A percentile compares a stretch with the other conserved stretches of the same genome.
phyloP scores from a whole-genome alignment of 2,888 invertebrate species.

The Resseliella maxima region DNA sequence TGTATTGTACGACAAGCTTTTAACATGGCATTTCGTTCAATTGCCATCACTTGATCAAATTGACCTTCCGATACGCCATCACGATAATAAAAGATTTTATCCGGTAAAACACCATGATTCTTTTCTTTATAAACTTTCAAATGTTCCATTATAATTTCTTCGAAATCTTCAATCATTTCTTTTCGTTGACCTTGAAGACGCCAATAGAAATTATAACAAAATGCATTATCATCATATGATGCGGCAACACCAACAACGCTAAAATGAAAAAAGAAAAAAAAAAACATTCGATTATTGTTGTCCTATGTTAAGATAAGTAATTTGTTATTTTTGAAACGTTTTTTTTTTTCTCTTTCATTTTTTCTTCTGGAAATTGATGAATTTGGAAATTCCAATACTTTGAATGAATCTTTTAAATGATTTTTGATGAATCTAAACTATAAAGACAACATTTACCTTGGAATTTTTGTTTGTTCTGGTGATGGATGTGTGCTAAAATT shows the following conservation, averaged over 20 bases:
- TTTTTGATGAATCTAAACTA: too few species aligned
- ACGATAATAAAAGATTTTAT: slow-evolving; percentile 79
- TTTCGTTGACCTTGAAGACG: slow-evolving; percentile 79
- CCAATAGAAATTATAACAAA: slow-evolving; percentile 79
- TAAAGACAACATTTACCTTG: slow-evolving; percentile 35
- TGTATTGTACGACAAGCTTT: slow-evolving; percentile 72
- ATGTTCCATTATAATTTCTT: slow-evolving; percentile 76
- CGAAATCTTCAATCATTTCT: slow-evolving; percentile 79
- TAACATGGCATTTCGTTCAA: slow-evolving; percentile 76
- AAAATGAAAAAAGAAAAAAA: not conserved
- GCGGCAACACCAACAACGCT: slow-evolving; percentile 81
- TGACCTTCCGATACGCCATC: slow-evolving; percentile 92
- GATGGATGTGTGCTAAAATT: slow-evolving; percentile 92
- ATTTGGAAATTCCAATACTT: too few species aligned
- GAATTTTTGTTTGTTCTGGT: slow-evolving; percentile 72
- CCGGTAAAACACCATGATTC: slow-evolving; percentile 65
- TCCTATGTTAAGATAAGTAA: too few species aligned
- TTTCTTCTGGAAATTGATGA: too few species aligned
- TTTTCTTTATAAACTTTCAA: slow-evolving; percentile 71
- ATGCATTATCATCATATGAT: slow-evolving; percentile 76
- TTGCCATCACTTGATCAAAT: slow-evolving; percentile 70
- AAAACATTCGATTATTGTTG: not conserved
- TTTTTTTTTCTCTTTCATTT: too few species aligned
- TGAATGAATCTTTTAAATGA: too few species aligned
- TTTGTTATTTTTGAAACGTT: too few species aligned